These are phyloP conservation scores for Cataglyphis livida DNA, from an alignment of 2,888 invertebrate species.

Conservation along the genomic window DNA sequence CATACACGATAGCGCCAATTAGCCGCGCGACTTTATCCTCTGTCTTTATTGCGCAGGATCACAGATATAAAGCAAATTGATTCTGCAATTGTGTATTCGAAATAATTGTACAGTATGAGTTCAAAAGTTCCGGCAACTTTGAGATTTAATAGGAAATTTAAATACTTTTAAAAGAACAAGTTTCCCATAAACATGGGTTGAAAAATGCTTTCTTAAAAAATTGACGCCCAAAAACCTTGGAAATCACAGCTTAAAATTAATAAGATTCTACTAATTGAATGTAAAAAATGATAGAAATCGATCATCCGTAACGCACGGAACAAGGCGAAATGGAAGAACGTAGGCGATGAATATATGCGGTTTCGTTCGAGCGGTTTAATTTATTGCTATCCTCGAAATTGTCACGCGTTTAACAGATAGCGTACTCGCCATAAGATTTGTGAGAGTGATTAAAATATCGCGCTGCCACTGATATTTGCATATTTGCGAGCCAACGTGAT, in stretches of 20 bases:
- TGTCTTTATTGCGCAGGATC: background rate
- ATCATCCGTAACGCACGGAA: constrained; percentile 12
- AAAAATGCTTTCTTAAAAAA: too few relatives aligned
- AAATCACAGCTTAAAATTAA: too few relatives aligned
- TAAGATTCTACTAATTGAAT: background rate
- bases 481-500: background rate
- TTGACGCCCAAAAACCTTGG: too few relatives aligned
- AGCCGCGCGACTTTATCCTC: constrained; percentile 41
- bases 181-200: too few relatives aligned
- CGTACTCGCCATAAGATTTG: constrained; percentile 53
- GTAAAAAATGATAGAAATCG: constrained; percentile 18
- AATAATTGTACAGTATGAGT: background rate
- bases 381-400: constrained; percentile 51
- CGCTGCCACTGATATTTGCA: background rate
- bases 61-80: background rate
- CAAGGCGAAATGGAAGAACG: constrained; percentile 18
- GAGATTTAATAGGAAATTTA: too few relatives aligned
- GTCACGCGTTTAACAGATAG: constrained; percentile 64
- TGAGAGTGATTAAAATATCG: constrained; percentile 45
- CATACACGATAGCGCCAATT: constrained; percentile 26
- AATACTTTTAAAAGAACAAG: too few relatives aligned
- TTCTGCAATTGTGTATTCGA: background rate
- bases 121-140: too few relatives aligned
- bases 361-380: constrained; percentile 29
- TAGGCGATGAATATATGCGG: constrained; percentile 12